These are phyloP conservation scores for Sylvia atricapilla DNA, from an alignment of 2,113 vertebrate species.

Conservation along the genomic window DNA sequence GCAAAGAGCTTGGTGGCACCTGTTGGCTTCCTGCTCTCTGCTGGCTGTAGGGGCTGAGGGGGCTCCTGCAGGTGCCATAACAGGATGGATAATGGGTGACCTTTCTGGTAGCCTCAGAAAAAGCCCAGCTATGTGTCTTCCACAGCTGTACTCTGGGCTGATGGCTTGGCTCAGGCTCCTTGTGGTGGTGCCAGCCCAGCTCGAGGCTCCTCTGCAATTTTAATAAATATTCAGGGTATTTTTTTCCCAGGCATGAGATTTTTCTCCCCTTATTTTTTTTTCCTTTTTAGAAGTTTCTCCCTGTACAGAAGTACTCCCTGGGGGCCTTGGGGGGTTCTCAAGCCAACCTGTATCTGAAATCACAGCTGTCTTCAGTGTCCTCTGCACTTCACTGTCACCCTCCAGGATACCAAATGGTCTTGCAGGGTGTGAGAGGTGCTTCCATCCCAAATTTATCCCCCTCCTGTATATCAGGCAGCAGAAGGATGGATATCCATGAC, in stretches of 20 bases:
- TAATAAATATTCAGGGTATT: too few species aligned
- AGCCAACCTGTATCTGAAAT: background rate
- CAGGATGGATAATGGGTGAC: background rate
- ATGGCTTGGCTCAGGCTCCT: background rate
- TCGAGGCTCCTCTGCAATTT: accelerated
- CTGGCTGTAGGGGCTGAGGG: background rate
- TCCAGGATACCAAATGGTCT: background rate
- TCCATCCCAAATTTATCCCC: background rate
- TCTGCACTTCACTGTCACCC: background rate
- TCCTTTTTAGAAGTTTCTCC: too few species aligned
- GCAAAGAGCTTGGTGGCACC: background rate
- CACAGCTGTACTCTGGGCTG: background rate
- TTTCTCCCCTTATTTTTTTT: too few species aligned
- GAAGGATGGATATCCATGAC: background rate
- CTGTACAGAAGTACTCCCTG: too few species aligned
- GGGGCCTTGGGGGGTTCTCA: background rate
- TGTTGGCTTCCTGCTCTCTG: background rate
- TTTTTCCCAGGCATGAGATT: too few species aligned
- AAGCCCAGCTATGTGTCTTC: background rate
- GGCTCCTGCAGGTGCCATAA: background rate
- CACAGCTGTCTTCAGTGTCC: background rate
- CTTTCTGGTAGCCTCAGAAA: background rate
- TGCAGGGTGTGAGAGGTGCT: background rate
- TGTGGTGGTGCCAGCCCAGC: background rate
- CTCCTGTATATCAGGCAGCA: background rate